Conservation (phyloP, 2,797 vertebrate species). For the Anomalospiza imberbis region DNA sequence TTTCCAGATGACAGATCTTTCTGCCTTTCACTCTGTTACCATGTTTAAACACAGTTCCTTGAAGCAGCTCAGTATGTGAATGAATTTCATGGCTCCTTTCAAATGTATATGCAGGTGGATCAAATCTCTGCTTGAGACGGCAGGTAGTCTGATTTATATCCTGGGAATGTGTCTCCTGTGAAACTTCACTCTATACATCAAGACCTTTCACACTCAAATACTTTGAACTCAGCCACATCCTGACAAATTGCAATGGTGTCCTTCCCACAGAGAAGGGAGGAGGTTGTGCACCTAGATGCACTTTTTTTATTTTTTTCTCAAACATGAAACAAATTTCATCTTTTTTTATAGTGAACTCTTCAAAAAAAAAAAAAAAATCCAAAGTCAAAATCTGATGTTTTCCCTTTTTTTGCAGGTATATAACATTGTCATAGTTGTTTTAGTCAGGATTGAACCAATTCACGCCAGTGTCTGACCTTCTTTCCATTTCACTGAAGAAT, state of each 20-base stretch:
- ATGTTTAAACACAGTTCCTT: neutral
- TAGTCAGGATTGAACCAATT: neutral
- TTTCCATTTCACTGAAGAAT: neutral
- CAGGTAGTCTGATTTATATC: conserved; percentile 18
- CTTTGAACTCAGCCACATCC: neutral
- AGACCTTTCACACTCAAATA: neutral
- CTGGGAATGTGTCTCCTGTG: neutral
- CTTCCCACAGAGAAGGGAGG: neutral
- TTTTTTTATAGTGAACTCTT: neutral
- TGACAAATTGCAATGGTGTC: neutral
- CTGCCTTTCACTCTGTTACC: neutral
- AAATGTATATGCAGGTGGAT: neutral
- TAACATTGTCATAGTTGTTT: neutral
- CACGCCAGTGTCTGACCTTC: neutral
- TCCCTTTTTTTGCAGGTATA: rapidly evolving
- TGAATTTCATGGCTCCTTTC: conserved; percentile 4
- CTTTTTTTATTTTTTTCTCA: neutral
- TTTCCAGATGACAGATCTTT: conserved; percentile 2
- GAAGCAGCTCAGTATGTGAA: neutral
- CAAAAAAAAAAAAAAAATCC: rapidly evolving
- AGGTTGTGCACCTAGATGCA: neutral
- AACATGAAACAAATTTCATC: neutral
- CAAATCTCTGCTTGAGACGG: neutral
- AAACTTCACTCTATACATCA: conserved; percentile 17
- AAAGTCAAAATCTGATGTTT: neutral